A percentile compares a stretch with the other conserved stretches of the same genome.
Evolutionary conservation across 2,113 vertebrate genomes (phyloP).

Genomic region (Pseudorasbora parva): DNA sequence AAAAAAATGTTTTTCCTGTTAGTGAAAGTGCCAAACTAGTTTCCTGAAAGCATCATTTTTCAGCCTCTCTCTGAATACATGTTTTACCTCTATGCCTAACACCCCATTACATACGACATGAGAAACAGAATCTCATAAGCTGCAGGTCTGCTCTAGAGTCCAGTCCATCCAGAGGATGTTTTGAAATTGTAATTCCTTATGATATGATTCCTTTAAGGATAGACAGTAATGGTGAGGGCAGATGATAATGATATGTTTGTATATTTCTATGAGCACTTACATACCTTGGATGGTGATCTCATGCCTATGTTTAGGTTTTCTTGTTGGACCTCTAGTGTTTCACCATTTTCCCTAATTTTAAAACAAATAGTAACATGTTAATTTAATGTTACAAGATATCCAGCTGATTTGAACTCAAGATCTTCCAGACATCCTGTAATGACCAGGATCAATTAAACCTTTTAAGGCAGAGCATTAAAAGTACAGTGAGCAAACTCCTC

Average conservation of each 20-base stretch:
- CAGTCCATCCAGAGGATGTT: background rate
- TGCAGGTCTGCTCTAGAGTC: background rate
- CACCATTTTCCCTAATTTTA: constrained; percentile 47
- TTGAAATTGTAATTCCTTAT: background rate
- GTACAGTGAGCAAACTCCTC: constrained; percentile 57
- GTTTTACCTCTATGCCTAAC: background rate
- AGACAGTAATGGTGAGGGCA: background rate
- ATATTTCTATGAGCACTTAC: background rate
- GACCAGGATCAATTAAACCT: constrained; percentile 15
- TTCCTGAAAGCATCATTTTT: background rate
- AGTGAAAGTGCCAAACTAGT: too few relatives aligned
- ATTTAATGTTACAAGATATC: background rate
- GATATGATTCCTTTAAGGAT: background rate
- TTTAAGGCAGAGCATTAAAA: constrained; percentile 8
- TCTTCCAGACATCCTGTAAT: background rate
- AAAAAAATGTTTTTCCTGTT: too few relatives aligned
- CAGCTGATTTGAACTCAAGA: background rate
- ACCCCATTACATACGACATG: background rate
- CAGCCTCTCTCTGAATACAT: background rate
- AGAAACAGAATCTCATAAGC: background rate
- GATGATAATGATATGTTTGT: background rate
- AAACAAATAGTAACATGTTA: background rate
- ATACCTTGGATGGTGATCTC: constrained; percentile 70
- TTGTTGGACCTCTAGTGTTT: constrained; percentile 54
- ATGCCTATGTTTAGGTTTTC: constrained; percentile 53